Base-by-base conservation (phyloP, 2,113 vertebrate species). In the Bothrops jararaca region DNA sequence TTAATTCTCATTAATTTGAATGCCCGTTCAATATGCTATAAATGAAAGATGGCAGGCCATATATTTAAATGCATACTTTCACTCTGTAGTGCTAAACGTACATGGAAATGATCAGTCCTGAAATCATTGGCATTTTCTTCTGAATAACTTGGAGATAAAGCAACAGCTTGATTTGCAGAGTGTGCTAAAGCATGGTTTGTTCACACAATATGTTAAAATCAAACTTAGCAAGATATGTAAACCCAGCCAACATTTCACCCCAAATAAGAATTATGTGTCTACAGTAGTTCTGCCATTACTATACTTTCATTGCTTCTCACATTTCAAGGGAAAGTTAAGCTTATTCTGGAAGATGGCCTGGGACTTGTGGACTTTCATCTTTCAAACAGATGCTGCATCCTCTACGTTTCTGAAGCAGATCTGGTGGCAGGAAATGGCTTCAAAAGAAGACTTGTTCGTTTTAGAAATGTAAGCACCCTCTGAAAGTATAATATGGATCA, bases 331-430 rank as follows among this genome's bases (percentile, higher is more conserved):
- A 98, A 97, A 90, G 94, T 98, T 74, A 98, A 97, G 58, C 93
- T 98, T 0, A 5, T 98, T 52, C 98, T 98, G 95, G 99, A 99
- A 96, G 98, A 98, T 0, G 97, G 96, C 53, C 97, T 99, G 29
- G 97, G 98, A 13, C 95, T 97, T 10, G 98, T 98, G 88, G 99
- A 99, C 96, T 99, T 99, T 92, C 98, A 98, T 94, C 97, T 99
- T 89, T 97, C 99, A 90, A 98, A 98, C 92, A 98, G 96, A 94
- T 98, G 95, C 86, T 98, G 98, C 94, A 88, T 99, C 95, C 97
- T 99, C 42, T 98, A 99, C 90, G 89, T 99, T 94, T 98, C 98
- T 0, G 99, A 99, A 97, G 97, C 98, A 3, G 99, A 99, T 95
- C 34, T 99, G 94, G 97, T 99, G 57, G 98, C 98, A 29, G 99